Percentiles rank a stretch among this genome's conserved stretches.
phyloP scores from a whole-genome alignment of 2,113 vertebrate species.

The Taxidea taxus region DNA sequence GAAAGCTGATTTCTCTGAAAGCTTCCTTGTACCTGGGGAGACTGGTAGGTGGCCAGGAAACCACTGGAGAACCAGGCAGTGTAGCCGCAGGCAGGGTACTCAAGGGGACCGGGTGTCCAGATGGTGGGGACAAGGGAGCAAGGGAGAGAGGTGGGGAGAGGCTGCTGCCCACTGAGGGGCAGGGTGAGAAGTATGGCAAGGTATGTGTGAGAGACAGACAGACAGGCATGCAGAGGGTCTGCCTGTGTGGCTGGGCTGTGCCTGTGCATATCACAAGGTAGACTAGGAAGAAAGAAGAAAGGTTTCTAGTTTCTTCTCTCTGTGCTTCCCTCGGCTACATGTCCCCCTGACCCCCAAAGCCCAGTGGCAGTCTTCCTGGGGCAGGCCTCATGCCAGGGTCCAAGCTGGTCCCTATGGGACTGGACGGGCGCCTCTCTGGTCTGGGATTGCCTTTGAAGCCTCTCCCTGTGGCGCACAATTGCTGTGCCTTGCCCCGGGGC shows the following conservation, averaged over 20 bases:
- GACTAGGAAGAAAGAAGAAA: neutral
- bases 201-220: neutral
- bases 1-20: neutral
- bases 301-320: neutral
- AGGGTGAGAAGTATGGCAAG: too few relatives aligned
- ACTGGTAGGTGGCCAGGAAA: neutral
- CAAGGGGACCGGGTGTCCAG: neutral
- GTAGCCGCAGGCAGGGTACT: neutral
- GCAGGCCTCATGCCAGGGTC: neutral
- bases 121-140: neutral
- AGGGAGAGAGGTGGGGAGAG: neutral
- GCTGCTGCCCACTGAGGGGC: neutral
- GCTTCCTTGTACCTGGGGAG: neutral
- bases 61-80: neutral
- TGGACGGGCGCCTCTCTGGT: neutral
- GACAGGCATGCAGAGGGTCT: neutral
- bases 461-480: neutral
- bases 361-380: neutral
- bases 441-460: conserved; percentile 46
- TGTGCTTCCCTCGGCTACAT: neutral
- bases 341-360: neutral
- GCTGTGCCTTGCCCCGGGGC: neutral
- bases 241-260: neutral
- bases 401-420: neutral
- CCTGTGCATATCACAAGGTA: neutral